These are phyloP conservation scores for Dorcus parallelipipedus DNA, from an alignment of 2,888 invertebrate genomes.

Conservation along the genomic window DNA sequence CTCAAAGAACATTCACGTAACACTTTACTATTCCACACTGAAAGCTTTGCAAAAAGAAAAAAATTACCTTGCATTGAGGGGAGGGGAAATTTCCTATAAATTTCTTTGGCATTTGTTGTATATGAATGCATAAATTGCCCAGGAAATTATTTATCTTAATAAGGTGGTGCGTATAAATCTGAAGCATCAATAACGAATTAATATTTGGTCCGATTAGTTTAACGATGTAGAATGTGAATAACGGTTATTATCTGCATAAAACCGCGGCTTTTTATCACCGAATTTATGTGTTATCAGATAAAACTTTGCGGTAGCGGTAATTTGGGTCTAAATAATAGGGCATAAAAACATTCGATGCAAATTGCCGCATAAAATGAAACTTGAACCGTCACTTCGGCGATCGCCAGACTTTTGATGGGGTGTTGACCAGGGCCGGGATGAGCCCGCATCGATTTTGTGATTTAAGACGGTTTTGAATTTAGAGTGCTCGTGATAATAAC, in stretches of 20 bases:
- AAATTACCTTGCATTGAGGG: not conserved
- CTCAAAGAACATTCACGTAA: not conserved
- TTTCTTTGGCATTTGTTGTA: too few relatives aligned
- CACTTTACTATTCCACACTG: not conserved
- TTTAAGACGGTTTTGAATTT: conserved; percentile 24
- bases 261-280: conserved; percentile 16
- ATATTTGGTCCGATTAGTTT: not conserved
- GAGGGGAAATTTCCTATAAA: too few relatives aligned
- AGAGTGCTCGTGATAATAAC: conserved; percentile 22
- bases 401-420: conserved; percentile 5
- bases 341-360: conserved; percentile 18
- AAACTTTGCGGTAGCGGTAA: conserved; percentile 16
- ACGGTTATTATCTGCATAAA: conserved; percentile 13
- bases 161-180: not conserved
- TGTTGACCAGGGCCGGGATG: conserved; percentile 14
- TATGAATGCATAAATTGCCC: too few relatives aligned
- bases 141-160: too few relatives aligned
- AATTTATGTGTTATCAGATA: conserved; percentile 29
- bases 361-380: conserved; percentile 6
- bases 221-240: conserved; percentile 7
- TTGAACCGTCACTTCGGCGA: conserved; percentile 1
- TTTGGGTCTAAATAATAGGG: conserved; percentile 18
- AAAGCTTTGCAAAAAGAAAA: not conserved
- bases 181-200: not conserved
- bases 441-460: conserved; percentile 23